These are phyloP conservation scores for Antedon bifida DNA, from an alignment of 35 echinoderm and acorn worm species.

Conservation along the genomic window DNA sequence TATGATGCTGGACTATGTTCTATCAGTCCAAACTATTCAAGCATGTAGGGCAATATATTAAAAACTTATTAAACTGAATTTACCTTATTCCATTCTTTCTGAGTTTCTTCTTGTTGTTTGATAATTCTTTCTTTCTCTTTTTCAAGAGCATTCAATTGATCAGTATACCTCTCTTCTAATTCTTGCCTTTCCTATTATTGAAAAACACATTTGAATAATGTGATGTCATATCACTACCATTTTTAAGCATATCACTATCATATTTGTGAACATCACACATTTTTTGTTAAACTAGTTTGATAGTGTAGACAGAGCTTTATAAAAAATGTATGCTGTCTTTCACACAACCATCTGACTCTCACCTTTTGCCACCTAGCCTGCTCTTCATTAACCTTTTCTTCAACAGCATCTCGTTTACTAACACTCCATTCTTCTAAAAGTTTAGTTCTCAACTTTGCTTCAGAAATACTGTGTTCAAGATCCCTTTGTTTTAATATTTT, in stretches of 20 bases:
- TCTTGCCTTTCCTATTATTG: constrained; percentile 1
- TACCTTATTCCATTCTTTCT: constrained; percentile 20
- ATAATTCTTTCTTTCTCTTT: not conserved
- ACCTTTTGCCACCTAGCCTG: not conserved
- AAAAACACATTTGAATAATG: not conserved
- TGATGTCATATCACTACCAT: no score
- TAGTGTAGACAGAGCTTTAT: no score
- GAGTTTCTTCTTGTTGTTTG: not conserved
- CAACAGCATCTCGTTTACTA: not conserved
- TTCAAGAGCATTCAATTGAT: not conserved
- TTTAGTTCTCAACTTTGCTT: not conserved
- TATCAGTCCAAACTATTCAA: no score
- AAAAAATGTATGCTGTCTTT: no score
- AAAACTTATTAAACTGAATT: no score
- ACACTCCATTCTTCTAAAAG: not conserved
- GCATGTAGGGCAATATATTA: no score
- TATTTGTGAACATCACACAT: no score
- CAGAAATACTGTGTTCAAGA: not conserved
- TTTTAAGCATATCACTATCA: no score
- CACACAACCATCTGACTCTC: no score
- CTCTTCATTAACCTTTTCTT: not conserved
- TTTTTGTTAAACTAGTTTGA: no score
- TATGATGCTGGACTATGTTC: no score
- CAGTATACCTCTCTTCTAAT: not conserved
- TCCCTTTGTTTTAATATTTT: not conserved